These are phyloP conservation scores for Iguana delicatissima DNA, from an alignment of 2,797 vertebrate genomes.

Conservation along the genomic window DNA sequence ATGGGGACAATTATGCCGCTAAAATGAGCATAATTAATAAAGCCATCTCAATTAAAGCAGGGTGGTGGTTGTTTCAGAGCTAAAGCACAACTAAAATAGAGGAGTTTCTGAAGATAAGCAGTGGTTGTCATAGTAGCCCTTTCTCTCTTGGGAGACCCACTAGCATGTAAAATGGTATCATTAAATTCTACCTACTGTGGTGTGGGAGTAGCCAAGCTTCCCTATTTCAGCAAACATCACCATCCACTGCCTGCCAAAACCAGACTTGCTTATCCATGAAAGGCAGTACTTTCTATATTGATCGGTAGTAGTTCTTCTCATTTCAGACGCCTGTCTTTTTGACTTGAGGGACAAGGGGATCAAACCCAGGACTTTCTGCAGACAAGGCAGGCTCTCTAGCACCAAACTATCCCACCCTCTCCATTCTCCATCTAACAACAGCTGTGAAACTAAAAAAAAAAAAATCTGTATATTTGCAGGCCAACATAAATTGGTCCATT, in stretches of 20 bases:
- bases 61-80: neutral
- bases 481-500: no score
- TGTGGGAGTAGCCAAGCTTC: neutral
- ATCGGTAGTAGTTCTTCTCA: neutral
- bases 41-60: neutral
- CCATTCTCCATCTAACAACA: neutral
- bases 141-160: neutral
- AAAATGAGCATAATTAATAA: constrained; percentile 36
- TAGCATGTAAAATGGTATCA: neutral
- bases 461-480: neutral
- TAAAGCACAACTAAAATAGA: neutral
- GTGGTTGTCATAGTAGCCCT: neutral
- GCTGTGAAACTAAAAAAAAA: constrained; percentile 2
- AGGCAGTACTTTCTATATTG: neutral
- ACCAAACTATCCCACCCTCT: no score
- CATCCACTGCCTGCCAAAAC: neutral
- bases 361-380: neutral
- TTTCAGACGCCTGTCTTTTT: neutral
- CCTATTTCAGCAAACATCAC: neutral
- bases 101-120: neutral
- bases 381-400: neutral
- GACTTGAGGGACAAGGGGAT: neutral
- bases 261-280: neutral
- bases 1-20: constrained; percentile 13
- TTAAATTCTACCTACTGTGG: neutral